Evolutionary conservation across 2,888 invertebrate genomes (phyloP), one percentile per base, ranked within the genome.

Genomic region (Mycogona germanica): DNA sequence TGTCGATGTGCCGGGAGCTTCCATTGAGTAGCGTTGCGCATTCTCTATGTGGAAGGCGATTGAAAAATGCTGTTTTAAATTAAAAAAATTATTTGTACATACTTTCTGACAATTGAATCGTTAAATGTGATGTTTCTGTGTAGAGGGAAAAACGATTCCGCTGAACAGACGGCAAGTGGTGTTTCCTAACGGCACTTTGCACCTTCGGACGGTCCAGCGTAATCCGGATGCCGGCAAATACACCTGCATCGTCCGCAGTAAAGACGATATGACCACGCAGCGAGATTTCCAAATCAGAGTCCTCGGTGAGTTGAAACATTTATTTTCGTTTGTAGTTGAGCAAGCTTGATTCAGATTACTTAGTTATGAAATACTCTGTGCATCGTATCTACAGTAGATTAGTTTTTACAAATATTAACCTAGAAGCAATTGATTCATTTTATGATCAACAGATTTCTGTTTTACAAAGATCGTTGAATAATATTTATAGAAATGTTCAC

Each of bases 91-190:
- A n/a, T n/a, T n/a, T n/a, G n/a, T n/a, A n/a, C n/a, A n/a, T n/a
- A n/a, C n/a, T n/a, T n/a, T n/a, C n/a, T n/a, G n/a, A n/a, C n/a
- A n/a, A n/a, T n/a, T n/a, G n/a, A n/a, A n/a, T n/a, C 14, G n/a
- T 40, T 40, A 40, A 40, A 40, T 12, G 9, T 9, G 14, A 14
- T 35, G 35, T 35, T 35, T 9, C n/a, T 35, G 42, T 50, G 23
- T 59, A 80, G 87, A 84, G 64, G 82, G 81, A 64, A 81, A 88
- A 56, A 80, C 84, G 19, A 74, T 95, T 58, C 95, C 95, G 51
- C 89, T 91, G 72, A 93, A 93, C 73, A 81, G 92, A 64, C 87
- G 93, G 65, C 95, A 95, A 70, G 88, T 88, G 64, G 89, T 91
- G 50, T 89, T 87, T 73, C 83, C 84, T 54, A 92, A 93, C 68